These are phyloP conservation scores for Agrotis exclamationis DNA, from an alignment of 2,888 invertebrate genomes.

Conservation along the genomic window DNA sequence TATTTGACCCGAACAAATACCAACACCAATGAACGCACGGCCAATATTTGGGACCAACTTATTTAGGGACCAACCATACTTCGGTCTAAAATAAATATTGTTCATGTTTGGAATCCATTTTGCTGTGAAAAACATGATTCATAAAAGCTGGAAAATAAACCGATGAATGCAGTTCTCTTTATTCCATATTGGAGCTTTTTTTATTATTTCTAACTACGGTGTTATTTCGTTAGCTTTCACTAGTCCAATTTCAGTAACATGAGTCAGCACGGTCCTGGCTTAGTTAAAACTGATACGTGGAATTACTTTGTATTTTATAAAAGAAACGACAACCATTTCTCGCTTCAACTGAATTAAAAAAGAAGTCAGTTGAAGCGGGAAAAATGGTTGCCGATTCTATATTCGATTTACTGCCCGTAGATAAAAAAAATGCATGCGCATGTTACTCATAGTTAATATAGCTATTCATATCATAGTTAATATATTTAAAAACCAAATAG, in stretches of 20 bases:
- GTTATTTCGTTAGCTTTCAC: slow-evolving; percentile 5
- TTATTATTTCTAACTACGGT: neutral
- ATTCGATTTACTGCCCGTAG: too few relatives aligned
- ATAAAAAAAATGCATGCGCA: too few relatives aligned
- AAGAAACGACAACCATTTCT: too few relatives aligned
- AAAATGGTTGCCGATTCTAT: too few relatives aligned
- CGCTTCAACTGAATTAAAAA: too few relatives aligned
- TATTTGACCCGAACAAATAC: slow-evolving; percentile 55
- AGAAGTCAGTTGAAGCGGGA: too few relatives aligned
- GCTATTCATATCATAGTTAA: too few relatives aligned
- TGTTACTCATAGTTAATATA: too few relatives aligned
- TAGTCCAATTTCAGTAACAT: neutral
- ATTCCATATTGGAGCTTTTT: too few relatives aligned
- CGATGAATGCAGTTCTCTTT: neutral
- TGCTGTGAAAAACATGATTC: slow-evolving; percentile 10
- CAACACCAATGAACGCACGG: slow-evolving; percentile 20
- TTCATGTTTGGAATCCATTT: neutral
- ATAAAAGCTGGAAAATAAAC: slow-evolving; percentile 8
- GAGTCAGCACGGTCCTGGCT: neutral
- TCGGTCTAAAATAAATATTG: slow-evolving; percentile 15
- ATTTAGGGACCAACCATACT: slow-evolving; percentile 15
- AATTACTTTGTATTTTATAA: neutral
- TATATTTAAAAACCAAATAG: too few relatives aligned
- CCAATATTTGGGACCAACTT: slow-evolving; percentile 46
- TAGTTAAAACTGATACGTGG: neutral